A percentile compares a stretch with the other conserved stretches of the same genome.
These are phyloP conservation scores for Martes martes DNA, from an alignment of 2,113 vertebrate genomes.

Conservation along the genomic window DNA sequence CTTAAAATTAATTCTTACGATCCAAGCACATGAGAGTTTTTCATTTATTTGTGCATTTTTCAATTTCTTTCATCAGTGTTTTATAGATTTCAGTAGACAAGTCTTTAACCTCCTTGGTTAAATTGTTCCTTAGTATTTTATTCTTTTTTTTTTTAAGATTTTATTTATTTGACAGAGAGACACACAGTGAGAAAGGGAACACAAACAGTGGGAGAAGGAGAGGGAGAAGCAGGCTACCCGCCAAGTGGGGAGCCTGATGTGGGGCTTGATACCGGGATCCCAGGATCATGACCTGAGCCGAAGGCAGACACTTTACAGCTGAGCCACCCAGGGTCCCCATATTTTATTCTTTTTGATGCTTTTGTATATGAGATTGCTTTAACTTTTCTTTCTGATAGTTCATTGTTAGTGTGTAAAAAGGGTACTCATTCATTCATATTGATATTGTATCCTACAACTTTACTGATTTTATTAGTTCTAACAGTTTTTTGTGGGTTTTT, in stretches of 20 bases:
- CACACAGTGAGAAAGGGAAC: too few species aligned
- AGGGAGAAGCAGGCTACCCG: too few species aligned
- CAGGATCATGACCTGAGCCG: too few species aligned
- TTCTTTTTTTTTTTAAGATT: background rate
- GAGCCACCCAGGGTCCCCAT: background rate
- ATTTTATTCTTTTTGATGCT: background rate
- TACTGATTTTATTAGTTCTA: background rate
- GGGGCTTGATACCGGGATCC: too few species aligned
- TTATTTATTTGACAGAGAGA: too few species aligned
- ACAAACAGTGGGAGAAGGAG: too few species aligned
- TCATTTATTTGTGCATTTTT: background rate
- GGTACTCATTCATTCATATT: background rate
- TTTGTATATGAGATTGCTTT: background rate
- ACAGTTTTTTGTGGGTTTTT: background rate
- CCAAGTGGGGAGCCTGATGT: too few species aligned
- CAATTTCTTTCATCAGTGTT: background rate
- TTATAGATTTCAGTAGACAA: background rate
- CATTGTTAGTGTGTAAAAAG: background rate
- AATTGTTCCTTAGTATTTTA: background rate
- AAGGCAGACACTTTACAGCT: too few species aligned
- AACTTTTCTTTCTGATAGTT: background rate
- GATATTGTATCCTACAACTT: background rate
- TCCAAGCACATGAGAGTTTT: background rate
- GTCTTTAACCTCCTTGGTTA: background rate
- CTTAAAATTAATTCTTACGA: background rate